Evolutionary conservation across 2,797 vertebrate species (phyloP), one percentile per base, ranked within the genome.

Genomic region (Xiphophorus birchmanni): DNA sequence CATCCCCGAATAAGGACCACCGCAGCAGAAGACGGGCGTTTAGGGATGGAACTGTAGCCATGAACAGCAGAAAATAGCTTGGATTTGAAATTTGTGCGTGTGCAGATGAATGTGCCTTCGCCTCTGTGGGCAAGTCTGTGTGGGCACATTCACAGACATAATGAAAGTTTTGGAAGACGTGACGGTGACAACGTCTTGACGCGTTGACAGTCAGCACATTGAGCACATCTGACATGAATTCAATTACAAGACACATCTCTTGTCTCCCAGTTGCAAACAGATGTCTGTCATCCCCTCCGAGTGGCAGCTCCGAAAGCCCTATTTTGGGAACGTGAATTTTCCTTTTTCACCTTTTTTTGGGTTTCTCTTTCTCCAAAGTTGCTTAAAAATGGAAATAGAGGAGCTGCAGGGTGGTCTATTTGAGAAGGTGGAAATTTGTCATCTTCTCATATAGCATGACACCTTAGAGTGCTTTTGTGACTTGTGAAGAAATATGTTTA

Each of bases 141-240:
- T 91, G 89, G 91, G 93, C 84, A 78, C 82, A 58, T 74, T 72
- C 80, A 87, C 80, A 80, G 79, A 81, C 83, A 80, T 87, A 89
- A 91, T 90, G 80, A 83, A 87, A 86, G 89, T 90, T 92, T 88
- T 80, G 80, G 77, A 79, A 88, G 85, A 91, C 73, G 78, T 75
- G 82, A 40, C 6, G 73, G 82, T 90, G 89, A 89, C 86, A 77
- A 75, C 56, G 40, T 77, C 82, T 85, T 90, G 88, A 91, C 91
- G 89, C 86, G 86, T 73, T 90, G 90, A 90, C 92, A 90, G 88
- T 69, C 78, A 77, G 85, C 84, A 74, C 82, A 84, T 88, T 81
- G 86, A 86, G 86, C 82, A 91, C 85, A 88, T 90, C 89, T 91
- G 91, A 93, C 91, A 90, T 78, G 73, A 90, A 86, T 89, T 92